Conservation (phyloP, 2,888 invertebrate species). For the Protophormia terraenovae region DNA sequence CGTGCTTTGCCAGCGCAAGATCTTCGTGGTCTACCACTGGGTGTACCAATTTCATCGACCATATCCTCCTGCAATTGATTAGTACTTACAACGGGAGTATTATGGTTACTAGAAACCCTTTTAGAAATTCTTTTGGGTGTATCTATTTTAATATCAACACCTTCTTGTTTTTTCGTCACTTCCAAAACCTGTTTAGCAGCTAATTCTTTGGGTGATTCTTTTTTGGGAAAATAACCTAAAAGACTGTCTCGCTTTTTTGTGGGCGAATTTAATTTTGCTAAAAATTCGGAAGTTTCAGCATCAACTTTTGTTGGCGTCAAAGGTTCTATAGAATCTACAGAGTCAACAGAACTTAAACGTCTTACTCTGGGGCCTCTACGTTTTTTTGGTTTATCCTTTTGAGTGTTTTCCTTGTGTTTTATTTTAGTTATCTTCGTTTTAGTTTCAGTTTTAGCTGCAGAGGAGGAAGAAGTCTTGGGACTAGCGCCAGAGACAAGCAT, state of each 20-base stretch:
- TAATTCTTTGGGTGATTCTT: conserved; percentile 72
- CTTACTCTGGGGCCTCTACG: conserved; percentile 69
- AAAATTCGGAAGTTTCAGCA: conserved; percentile 81
- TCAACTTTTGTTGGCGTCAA: conserved; percentile 43
- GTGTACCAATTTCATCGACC: conserved; percentile 60
- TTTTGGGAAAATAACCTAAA: conserved; percentile 84
- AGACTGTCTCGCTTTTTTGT: conserved; percentile 84
- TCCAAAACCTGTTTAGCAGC: not conserved
- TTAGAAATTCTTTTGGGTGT: not conserved
- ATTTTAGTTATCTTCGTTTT: conserved; percentile 40
- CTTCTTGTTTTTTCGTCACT: not conserved
- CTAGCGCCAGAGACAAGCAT: conserved; percentile 74
- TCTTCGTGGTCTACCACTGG: conserved; percentile 76
- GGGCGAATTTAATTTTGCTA: conserved; percentile 83
- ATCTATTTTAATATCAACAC: not conserved
- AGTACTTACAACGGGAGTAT: not conserved
- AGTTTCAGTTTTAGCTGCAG: conserved; percentile 12
- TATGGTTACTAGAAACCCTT: not conserved
- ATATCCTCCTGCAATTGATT: not conserved
- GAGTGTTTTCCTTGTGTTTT: conserved; percentile 36
- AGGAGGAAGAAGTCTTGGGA: not conserved
- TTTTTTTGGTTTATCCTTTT: conserved; percentile 66
- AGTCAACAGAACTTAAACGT: conserved; percentile 71
- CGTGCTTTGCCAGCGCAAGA: conserved; percentile 77
- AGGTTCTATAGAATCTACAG: conserved; percentile 42